phyloP scores from a whole-genome alignment of 2,113 vertebrate genomes.

The Percina caprodes region DNA sequence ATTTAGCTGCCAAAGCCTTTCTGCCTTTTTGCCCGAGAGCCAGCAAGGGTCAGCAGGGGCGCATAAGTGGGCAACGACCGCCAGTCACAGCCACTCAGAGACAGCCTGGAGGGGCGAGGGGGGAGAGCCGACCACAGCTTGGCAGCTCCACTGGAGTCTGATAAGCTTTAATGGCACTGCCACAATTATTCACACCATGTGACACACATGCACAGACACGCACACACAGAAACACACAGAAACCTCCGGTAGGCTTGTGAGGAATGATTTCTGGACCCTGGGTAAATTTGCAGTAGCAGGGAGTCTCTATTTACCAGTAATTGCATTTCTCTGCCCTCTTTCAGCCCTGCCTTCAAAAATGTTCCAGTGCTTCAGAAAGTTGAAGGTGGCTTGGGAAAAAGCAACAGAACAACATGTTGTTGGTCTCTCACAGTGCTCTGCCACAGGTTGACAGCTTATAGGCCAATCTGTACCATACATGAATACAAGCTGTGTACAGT shows the following conservation, averaged over 20 bases:
- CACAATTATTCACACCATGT: constrained; percentile 74
- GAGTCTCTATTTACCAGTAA: constrained; percentile 83
- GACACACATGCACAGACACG: constrained; percentile 29
- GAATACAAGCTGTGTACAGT: constrained; percentile 50
- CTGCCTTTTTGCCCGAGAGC: constrained; percentile 60
- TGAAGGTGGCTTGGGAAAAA: constrained; percentile 71
- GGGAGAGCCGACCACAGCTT: constrained; percentile 63
- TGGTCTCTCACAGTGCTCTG: constrained; percentile 51
- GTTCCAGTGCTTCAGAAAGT: constrained; percentile 73
- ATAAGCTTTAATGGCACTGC: constrained; percentile 79
- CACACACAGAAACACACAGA: constrained; percentile 22
- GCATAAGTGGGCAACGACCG: constrained; percentile 53
- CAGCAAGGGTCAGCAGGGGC: constrained; percentile 62
- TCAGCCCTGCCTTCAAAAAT: constrained; percentile 71
- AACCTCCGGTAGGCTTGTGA: constrained; percentile 63
- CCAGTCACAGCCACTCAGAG: constrained; percentile 69
- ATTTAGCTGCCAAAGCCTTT: constrained; percentile 63
- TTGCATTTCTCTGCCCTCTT: constrained; percentile 82
- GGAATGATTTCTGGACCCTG: constrained; percentile 76
- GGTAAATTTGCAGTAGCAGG: constrained; percentile 81
- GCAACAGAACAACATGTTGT: constrained; percentile 70
- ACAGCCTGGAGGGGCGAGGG: constrained; percentile 58
- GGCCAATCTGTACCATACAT: constrained; percentile 68
- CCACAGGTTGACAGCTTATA: constrained; percentile 72
- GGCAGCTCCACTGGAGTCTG: constrained; percentile 76